These are phyloP conservation scores for Bubo blakistoni DNA, from an alignment of 2,113 vertebrate genomes.

Conservation along the genomic window DNA sequence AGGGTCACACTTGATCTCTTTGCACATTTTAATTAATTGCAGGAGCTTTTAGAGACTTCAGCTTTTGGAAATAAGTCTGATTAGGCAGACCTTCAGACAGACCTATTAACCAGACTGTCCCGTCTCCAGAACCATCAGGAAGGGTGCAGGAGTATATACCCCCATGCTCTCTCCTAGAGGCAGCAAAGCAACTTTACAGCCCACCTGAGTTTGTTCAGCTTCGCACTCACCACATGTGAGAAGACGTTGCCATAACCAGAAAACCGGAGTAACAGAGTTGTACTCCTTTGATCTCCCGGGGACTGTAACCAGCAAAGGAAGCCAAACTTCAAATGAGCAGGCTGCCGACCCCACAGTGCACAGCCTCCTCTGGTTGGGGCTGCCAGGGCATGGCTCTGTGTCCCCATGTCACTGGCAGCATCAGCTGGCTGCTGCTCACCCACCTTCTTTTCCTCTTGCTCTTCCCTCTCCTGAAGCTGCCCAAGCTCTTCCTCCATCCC, in stretches of 20 bases:
- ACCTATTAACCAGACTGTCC: neutral
- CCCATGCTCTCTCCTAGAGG: neutral
- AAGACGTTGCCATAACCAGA: neutral
- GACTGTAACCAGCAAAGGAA: neutral
- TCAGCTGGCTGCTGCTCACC: neutral
- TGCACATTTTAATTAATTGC: neutral
- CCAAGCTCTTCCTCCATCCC: neutral
- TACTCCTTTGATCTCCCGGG: neutral
- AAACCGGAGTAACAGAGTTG: neutral
- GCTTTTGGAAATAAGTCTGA: constrained; percentile 1
- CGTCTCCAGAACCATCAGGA: neutral
- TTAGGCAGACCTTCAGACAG: neutral
- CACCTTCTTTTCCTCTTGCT: neutral
- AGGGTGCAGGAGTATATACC: neutral
- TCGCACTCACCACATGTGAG: neutral
- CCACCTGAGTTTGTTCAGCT: neutral
- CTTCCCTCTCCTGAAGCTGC: neutral
- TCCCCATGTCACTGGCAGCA: neutral
- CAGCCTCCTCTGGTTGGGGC: neutral
- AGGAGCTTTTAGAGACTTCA: neutral
- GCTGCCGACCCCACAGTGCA: neutral
- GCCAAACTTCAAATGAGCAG: neutral
- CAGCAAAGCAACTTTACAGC: neutral
- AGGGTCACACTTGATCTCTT: neutral
- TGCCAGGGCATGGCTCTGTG: neutral